phyloP scores from a whole-genome alignment of 2,113 vertebrate genomes.

The Calidris pygmaea region DNA sequence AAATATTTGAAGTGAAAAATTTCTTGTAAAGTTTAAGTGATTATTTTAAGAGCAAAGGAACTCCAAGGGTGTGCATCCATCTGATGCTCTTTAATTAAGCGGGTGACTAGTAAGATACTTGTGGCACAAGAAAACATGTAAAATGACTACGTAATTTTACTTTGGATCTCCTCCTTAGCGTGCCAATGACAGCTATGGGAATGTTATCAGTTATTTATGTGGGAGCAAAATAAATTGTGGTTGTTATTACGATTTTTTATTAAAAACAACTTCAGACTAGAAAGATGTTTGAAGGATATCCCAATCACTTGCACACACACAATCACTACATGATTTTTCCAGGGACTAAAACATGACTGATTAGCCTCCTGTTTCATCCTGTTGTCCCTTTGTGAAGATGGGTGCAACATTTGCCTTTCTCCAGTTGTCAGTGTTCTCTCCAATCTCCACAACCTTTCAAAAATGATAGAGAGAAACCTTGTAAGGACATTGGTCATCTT shows the following conservation, averaged over 20 bases:
- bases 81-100: not conserved
- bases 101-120: not conserved
- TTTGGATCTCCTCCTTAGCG: not conserved
- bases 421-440: not conserved
- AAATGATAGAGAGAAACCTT: not conserved
- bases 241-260: not conserved
- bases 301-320: not conserved
- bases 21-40: not conserved
- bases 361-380: not conserved
- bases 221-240: not conserved
- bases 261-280: not conserved
- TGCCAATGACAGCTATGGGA: not conserved
- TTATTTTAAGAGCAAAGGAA: not conserved
- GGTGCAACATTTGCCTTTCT: not conserved
- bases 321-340: rapidly evolving
- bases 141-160: not conserved
- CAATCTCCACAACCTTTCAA: not conserved
- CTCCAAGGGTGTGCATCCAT: not conserved
- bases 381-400: not conserved
- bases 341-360: not conserved
- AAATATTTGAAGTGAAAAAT: not conserved
- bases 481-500: not conserved
- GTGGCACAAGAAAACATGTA: not conserved
- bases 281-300: not conserved
- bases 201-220: not conserved